Evolutionary conservation across 2,113 vertebrate species (phyloP), one percentile per base, ranked within the genome.

Genomic region (Ranitomeya variabilis): DNA sequence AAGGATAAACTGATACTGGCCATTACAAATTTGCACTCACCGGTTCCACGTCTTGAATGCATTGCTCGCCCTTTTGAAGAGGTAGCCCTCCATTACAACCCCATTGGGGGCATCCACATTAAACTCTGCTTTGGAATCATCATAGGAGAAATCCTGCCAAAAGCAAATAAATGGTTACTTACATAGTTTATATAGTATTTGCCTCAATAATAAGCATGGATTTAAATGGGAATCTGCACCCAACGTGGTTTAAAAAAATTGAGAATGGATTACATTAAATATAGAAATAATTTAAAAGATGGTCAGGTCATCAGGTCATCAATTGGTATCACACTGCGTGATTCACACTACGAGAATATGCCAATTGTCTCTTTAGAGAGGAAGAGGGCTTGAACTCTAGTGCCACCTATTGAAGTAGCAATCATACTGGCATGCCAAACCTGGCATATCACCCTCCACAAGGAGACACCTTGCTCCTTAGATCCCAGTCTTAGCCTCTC

Each of bases 31-130:
- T 76, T 21, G n/a, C 69, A 83, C 93, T 93, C 80, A 99, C 98
- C 98, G 95, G 92, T 99, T 99, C 98, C 98, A 99, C 0, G 98
- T 99, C 93, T 99, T 99, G 89, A 99, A 99, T 74, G 98, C 98
- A 0, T 99, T 99, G 93, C 98, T 99, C 90, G 98, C 98, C 90
- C 98, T 98, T 93, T 99, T 99, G 92, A 99, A 99, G 90, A 99
- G 96, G 93, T 99, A 99, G 0, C 98, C 98, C 92, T 99, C 98
- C 98, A 99, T 99, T 91, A 99, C 98, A 92, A 99, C 97, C 0
- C 98, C 98, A 2, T 97, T 98, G 0, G 98, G 97, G 3, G 98
- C 97, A 0, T 99, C 98, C 66, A 98, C 95, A 0, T 98, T 97
- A 85, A 99, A 99, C 86, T 99, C 98, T 89, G 95, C 95, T 90